Conservation (phyloP, 2,797 vertebrate species). For the Microctenopoma stevenorrisi region DNA sequence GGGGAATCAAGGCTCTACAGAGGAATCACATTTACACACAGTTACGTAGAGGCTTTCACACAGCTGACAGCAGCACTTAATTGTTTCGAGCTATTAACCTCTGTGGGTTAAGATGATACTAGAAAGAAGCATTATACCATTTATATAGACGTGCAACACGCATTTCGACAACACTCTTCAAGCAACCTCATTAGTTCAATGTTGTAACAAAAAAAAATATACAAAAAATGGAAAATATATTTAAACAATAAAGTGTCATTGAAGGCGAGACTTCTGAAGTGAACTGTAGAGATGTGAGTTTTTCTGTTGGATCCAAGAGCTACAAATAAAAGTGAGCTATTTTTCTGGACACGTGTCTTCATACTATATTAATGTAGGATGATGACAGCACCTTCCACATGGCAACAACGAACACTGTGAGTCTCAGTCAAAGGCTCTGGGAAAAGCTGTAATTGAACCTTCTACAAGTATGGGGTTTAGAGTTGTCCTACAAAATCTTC, state of each 20-base stretch:
- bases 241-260: neutral
- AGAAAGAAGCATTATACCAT: neutral
- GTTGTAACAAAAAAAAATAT: neutral
- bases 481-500: neutral
- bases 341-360: neutral
- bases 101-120: slow-evolving; percentile 16
- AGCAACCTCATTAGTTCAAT: neutral
- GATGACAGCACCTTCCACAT: neutral
- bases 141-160: slow-evolving; percentile 1
- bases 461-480: neutral
- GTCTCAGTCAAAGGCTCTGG: neutral
- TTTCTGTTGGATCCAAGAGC: neutral
- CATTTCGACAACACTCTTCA: neutral
- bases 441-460: neutral
- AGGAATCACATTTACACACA: neutral
- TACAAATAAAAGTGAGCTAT: neutral
- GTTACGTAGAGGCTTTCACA: neutral
- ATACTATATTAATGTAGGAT: too few relatives aligned
- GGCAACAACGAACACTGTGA: neutral
- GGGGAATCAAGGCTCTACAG: neutral
- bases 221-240: neutral
- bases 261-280: neutral
- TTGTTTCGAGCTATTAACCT: slow-evolving; percentile 33
- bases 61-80: slow-evolving; percentile 3
- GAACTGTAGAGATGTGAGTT: neutral